A percentile compares a stretch with the other conserved stretches of the same genome.
These are phyloP conservation scores for Pyrgus malvae DNA, from an alignment of 2,888 invertebrate species.

Conservation along the genomic window DNA sequence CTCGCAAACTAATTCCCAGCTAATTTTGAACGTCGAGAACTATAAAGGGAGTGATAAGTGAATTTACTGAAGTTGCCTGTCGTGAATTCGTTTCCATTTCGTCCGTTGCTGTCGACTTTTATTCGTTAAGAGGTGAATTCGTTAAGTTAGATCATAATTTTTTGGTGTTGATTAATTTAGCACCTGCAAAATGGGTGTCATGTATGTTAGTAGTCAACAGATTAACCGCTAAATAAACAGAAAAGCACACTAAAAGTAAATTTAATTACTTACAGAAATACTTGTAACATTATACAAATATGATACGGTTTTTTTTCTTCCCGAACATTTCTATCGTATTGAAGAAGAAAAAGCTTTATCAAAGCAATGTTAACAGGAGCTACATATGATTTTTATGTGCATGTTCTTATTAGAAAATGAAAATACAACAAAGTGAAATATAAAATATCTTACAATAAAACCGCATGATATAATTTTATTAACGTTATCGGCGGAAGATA, in stretches of 20 bases:
- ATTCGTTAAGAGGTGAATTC: too few relatives aligned
- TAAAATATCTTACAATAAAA: not conserved
- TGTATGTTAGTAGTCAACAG: not conserved
- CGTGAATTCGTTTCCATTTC: slow-evolving; percentile 9
- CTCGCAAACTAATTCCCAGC: slow-evolving; percentile 15
- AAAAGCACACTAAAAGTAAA: not conserved
- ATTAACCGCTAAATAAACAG: not conserved
- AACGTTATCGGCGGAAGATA: slow-evolving; percentile 10
- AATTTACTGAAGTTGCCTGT: slow-evolving; percentile 19
- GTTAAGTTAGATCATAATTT: slow-evolving; percentile 1
- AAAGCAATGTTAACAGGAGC: too few relatives aligned
- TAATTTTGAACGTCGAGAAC: slow-evolving; percentile 17
- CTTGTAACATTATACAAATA: too few relatives aligned
- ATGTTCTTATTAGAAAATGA: not conserved
- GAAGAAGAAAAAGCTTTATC: too few relatives aligned
- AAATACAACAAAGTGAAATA: too few relatives aligned
- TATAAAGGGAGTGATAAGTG: slow-evolving; percentile 18
- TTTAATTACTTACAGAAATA: too few relatives aligned
- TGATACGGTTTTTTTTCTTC: too few relatives aligned
- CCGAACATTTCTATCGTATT: too few relatives aligned
- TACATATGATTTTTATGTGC: too few relatives aligned
- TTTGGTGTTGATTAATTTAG: not conserved
- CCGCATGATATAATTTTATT: not conserved
- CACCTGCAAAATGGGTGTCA: not conserved
- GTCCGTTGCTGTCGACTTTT: not conserved